These are phyloP conservation scores for Dasypogon diadema DNA, from an alignment of 2,888 invertebrate species.

Conservation along the genomic window DNA sequence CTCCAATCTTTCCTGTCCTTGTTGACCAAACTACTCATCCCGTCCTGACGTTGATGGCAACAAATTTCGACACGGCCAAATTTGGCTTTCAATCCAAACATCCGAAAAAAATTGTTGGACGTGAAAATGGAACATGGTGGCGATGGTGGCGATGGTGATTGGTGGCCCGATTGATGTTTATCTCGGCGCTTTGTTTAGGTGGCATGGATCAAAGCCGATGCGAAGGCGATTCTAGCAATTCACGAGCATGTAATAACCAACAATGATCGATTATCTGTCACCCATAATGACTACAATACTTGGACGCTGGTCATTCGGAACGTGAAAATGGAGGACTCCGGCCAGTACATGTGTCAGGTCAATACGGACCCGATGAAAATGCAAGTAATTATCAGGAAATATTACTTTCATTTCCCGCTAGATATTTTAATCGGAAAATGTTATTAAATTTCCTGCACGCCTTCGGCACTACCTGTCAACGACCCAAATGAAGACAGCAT, in stretches of 20 bases:
- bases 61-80: not conserved
- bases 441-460: not conserved
- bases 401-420: not conserved
- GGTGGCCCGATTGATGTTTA: not conserved
- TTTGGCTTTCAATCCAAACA: constrained; percentile 6
- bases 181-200: constrained; percentile 72
- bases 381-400: constrained; percentile 75
- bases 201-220: constrained; percentile 95
- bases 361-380: constrained; percentile 96
- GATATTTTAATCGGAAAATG: constrained; percentile 24
- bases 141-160: not conserved
- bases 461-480: not conserved
- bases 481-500: constrained; percentile 76
- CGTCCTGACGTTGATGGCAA: not conserved
- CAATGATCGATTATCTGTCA: constrained; percentile 88
- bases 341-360: constrained; percentile 95
- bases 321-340: constrained; percentile 87
- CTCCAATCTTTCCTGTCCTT: constrained; percentile 44
- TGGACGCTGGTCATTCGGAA: constrained; percentile 91
- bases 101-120: not conserved
- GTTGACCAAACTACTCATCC: constrained; percentile 2
- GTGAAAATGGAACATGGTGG: not conserved
- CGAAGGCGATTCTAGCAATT: constrained; percentile 92
- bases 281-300: constrained; percentile 92
- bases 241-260: constrained; percentile 95